Percentiles rank a stretch among this genome's conserved stretches.
Conservation (phyloP, 2,888 invertebrate species). For the Sarcophaga subvicina region DNA sequence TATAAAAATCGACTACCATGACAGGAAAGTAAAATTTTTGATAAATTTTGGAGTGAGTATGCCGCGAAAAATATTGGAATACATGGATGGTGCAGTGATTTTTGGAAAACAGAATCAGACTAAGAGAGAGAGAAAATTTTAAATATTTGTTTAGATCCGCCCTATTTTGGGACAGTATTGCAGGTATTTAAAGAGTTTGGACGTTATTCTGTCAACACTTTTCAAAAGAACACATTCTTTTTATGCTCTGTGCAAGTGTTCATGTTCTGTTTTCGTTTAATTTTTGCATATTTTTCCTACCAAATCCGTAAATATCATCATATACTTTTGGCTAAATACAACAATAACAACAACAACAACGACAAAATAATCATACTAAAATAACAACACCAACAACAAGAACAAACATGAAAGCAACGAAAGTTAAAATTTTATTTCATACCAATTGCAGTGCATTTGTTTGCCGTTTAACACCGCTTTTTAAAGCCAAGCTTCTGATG, state of each 20-base stretch:
- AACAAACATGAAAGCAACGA: not conserved
- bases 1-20: too few relatives aligned
- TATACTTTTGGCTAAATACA: slow-evolving; percentile 54
- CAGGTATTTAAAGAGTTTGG: too few relatives aligned
- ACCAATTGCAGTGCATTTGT: slow-evolving; percentile 42
- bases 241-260: not conserved
- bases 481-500: not conserved
- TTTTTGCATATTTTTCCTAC: not conserved
- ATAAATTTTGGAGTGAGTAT: too few relatives aligned
- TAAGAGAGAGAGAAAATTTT: too few relatives aligned
- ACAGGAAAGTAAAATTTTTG: too few relatives aligned
- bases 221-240: slow-evolving; percentile 2
- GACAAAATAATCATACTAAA: slow-evolving; percentile 35
- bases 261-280: not conserved
- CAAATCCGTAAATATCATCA: slow-evolving; percentile 55
- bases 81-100: too few relatives aligned
- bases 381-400: not conserved
- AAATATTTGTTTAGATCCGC: too few relatives aligned
- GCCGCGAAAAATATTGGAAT: too few relatives aligned
- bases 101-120: too few relatives aligned
- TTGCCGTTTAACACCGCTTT: not conserved
- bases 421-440: slow-evolving; percentile 47
- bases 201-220: too few relatives aligned
- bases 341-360: slow-evolving; percentile 43
- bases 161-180: too few relatives aligned